Evolutionary conservation across 2,888 invertebrate species (phyloP).

Genomic region (Frankliniella intonsa): DNA sequence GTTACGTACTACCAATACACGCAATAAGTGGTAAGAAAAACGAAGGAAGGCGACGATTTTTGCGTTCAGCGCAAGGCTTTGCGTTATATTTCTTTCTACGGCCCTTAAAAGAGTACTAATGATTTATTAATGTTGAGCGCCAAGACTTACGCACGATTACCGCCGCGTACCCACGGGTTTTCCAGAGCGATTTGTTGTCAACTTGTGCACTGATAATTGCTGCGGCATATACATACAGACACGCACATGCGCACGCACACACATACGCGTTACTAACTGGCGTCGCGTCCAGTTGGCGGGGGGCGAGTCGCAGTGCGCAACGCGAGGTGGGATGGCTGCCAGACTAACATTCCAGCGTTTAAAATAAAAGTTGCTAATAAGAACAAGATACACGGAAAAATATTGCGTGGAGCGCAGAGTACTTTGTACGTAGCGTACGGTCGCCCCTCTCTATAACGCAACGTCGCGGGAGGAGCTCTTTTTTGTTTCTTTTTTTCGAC

Average conservation of each 20-base stretch:
- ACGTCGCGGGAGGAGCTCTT: no score
- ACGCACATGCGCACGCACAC: neutral
- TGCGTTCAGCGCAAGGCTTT: neutral
- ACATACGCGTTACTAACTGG: neutral
- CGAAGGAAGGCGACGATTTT: no score
- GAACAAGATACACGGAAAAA: neutral
- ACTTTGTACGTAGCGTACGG: neutral
- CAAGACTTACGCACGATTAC: no score
- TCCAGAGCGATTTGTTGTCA: no score
- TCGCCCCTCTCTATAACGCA: neutral
- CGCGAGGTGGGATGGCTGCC: neutral
- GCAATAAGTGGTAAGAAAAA: neutral
- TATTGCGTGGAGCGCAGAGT: neutral
- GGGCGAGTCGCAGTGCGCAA: neutral
- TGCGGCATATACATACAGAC: neutral
- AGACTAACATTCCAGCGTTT: neutral
- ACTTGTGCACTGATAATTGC: no score
- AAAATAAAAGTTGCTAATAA: no score
- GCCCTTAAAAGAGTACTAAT: neutral
- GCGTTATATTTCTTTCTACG: neutral
- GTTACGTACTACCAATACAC: neutral
- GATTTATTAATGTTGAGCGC: no score
- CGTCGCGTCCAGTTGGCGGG: no score
- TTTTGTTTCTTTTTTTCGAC: neutral
- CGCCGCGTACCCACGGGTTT: no score